These are phyloP conservation scores for Pampus argenteus DNA, from an alignment of 2,797 vertebrate genomes.

Conservation along the genomic window DNA sequence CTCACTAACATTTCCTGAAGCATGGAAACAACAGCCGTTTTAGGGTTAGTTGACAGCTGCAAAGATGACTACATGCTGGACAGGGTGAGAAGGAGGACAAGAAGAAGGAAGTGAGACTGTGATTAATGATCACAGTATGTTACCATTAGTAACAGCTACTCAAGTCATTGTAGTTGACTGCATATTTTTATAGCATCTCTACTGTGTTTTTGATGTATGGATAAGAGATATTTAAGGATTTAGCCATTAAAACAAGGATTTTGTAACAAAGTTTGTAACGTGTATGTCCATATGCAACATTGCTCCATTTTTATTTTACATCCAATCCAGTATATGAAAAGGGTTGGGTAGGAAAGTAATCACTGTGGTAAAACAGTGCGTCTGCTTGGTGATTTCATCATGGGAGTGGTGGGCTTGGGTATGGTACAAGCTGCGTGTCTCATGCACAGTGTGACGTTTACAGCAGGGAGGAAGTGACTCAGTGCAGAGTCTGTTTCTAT, in stretches of 20 bases:
- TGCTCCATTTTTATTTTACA: background rate
- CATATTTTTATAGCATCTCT: background rate
- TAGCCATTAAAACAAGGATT: background rate
- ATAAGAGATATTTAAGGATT: background rate
- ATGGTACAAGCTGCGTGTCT: constrained; percentile 26
- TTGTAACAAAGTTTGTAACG: background rate
- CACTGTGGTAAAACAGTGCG: constrained; percentile 1
- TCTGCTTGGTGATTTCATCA: constrained; percentile 54
- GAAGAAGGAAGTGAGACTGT: constrained; percentile 11
- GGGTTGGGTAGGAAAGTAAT: constrained; percentile 1
- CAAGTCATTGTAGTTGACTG: background rate
- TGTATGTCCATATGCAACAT: background rate
- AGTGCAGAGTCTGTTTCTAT: constrained; percentile 78
- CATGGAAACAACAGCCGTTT: constrained; percentile 17
- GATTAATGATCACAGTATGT: constrained; percentile 17
- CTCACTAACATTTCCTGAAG: constrained; percentile 23
- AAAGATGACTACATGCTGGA: constrained; percentile 8
- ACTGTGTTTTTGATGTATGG: background rate
- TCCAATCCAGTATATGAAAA: background rate
- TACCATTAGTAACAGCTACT: background rate
- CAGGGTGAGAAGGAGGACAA: constrained; percentile 2
- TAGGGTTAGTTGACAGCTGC: constrained; percentile 13
- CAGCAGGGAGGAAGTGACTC: constrained; percentile 67
- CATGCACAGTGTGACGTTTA: constrained; percentile 42
- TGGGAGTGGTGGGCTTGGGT: constrained; percentile 60